A percentile compares a stretch with the other conserved stretches of the same genome.
phyloP scores from a whole-genome alignment of 2,797 vertebrate genomes.

The Xenentodon cancila region DNA sequence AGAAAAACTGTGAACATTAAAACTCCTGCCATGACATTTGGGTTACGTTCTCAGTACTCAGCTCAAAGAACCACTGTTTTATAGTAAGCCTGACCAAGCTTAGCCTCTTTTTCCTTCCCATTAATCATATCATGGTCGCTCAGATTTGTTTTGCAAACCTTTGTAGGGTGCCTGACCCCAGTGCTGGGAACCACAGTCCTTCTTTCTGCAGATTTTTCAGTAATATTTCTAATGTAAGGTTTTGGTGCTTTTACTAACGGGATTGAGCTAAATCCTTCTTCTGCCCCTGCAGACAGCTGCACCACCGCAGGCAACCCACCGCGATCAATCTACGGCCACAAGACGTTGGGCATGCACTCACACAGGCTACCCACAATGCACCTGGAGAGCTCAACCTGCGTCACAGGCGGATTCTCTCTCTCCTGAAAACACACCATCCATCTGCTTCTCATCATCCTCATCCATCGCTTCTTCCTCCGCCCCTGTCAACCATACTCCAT shows the following conservation, averaged over 20 bases:
- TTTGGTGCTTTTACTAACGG: slow-evolving; percentile 13
- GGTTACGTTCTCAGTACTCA: too few relatives aligned
- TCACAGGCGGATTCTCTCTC: slow-evolving; percentile 63
- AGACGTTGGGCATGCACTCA: slow-evolving; percentile 43
- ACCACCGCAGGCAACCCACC: slow-evolving; percentile 32
- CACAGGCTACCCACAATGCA: slow-evolving; percentile 73
- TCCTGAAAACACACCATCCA: slow-evolving; percentile 53
- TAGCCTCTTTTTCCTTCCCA: too few relatives aligned
- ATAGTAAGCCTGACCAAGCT: too few relatives aligned
- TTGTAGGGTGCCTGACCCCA: too few relatives aligned
- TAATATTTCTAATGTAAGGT: not conserved
- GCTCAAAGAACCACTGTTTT: too few relatives aligned
- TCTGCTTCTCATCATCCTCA: slow-evolving; percentile 78
- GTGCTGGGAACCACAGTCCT: too few relatives aligned
- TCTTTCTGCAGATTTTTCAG: too few relatives aligned
- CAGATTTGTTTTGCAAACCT: too few relatives aligned
- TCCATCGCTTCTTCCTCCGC: slow-evolving; percentile 58
- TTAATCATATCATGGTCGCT: too few relatives aligned
- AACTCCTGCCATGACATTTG: too few relatives aligned
- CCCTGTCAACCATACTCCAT: slow-evolving; percentile 51
- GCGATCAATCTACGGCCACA: slow-evolving; percentile 47
- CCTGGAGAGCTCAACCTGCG: slow-evolving; percentile 72
- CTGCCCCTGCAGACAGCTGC: slow-evolving; percentile 40
- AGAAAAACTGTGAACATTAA: too few relatives aligned
- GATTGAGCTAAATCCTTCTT: slow-evolving; percentile 16